A percentile compares a stretch with the other conserved stretches of the same genome.
These are phyloP conservation scores for Calonectris borealis DNA, from an alignment of 2,113 vertebrate species.

Conservation along the genomic window DNA sequence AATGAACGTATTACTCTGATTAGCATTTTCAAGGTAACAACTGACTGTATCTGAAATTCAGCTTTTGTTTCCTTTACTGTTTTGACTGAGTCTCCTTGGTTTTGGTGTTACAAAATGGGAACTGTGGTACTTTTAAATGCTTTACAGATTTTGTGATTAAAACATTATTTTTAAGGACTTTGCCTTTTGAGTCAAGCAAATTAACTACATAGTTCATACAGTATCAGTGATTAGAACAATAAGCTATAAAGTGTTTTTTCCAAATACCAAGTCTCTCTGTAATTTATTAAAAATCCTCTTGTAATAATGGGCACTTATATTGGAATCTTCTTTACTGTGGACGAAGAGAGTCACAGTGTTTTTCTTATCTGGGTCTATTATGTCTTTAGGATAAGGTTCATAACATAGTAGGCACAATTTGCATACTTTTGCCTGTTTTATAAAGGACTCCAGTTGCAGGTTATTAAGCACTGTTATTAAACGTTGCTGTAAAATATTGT, in stretches of 20 bases:
- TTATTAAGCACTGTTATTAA: background rate
- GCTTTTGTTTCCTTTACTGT: conserved; percentile 29
- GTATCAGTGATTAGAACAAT: conserved; percentile 43
- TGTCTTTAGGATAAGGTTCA: background rate
- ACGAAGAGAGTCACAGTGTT: background rate
- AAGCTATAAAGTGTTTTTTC: background rate
- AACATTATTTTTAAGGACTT: conserved; percentile 41
- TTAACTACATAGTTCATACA: conserved; percentile 22
- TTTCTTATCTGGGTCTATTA: background rate
- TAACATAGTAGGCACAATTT: background rate
- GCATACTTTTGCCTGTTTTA: background rate
- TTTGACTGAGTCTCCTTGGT: background rate
- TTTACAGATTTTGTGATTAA: conserved; percentile 58
- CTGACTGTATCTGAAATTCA: conserved; percentile 41
- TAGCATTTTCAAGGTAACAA: conserved; percentile 15
- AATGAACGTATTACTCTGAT: conserved; percentile 5
- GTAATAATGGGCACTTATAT: background rate
- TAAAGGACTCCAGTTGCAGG: background rate
- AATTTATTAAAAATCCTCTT: conserved; percentile 12
- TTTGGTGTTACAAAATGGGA: conserved; percentile 52
- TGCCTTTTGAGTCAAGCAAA: background rate
- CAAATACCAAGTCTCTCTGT: conserved; percentile 16
- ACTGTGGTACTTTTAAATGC: conserved; percentile 45
- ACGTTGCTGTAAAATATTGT: background rate
- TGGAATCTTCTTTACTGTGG: background rate